Conservation (phyloP, 2,113 vertebrate species). For the Gambusia holbrooki region DNA sequence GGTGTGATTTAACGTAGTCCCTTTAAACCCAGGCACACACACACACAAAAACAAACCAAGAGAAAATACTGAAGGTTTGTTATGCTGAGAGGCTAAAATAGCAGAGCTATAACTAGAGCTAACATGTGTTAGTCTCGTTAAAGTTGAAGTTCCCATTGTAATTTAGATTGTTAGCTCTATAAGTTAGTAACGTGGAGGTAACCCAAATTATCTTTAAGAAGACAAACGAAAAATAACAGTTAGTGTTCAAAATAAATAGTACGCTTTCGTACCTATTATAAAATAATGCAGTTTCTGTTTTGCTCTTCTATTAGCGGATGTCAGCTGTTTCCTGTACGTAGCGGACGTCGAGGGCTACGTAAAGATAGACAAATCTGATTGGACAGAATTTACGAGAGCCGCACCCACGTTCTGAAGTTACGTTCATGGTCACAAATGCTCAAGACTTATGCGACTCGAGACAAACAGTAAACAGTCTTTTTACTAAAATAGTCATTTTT, state of each 20-base stretch:
- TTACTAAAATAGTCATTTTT: not conserved
- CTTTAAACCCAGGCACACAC: not conserved
- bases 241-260: not conserved
- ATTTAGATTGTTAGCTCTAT: not conserved
- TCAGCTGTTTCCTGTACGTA: not conserved
- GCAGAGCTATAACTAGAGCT: not conserved
- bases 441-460: not conserved
- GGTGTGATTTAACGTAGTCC: not conserved
- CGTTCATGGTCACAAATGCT: conserved; percentile 44
- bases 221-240: not conserved
- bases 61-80: not conserved
- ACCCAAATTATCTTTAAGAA: not conserved
- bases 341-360: not conserved
- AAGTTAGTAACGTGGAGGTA: not conserved
- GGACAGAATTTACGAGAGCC: not conserved
- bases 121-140: not conserved
- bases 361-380: not conserved
- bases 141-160: not conserved
- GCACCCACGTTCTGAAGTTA: conserved; percentile 44
- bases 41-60: not conserved
- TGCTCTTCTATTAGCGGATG: not conserved
- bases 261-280: not conserved
- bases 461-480: not conserved
- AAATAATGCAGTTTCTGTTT: not conserved
- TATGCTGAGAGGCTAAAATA: not conserved